These are phyloP conservation scores for Tetrapedia diversipes DNA, from an alignment of 2,888 invertebrate species.

Conservation along the genomic window DNA sequence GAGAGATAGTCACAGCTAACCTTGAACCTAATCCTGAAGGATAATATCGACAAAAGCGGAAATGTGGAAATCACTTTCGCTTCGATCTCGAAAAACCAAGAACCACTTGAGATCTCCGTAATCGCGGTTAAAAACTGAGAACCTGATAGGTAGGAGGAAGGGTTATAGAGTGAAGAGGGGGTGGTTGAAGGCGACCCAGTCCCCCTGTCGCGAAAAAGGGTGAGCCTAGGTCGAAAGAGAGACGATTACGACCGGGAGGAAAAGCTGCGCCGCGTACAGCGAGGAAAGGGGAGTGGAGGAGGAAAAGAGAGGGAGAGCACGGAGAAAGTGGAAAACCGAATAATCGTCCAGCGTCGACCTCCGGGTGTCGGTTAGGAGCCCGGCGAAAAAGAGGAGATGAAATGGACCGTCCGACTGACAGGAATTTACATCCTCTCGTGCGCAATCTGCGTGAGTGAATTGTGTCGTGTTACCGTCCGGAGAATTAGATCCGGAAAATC, in stretches of 20 bases:
- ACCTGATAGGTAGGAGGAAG: too few relatives aligned
- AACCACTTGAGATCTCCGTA: conserved; percentile 62
- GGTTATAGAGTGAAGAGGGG: too few relatives aligned
- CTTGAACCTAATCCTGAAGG: too few relatives aligned
- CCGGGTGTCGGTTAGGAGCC: conserved; percentile 74
- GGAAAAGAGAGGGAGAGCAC: conserved; percentile 14
- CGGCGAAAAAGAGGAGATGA: conserved; percentile 76
- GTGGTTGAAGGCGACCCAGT: conserved; percentile 39
- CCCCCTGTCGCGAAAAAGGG: too few relatives aligned
- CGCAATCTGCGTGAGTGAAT: conserved; percentile 83
- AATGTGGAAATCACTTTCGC: conserved; percentile 59
- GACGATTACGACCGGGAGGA: conserved; percentile 24
- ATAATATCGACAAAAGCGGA: conserved; percentile 26
- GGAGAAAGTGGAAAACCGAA: conserved; percentile 78
- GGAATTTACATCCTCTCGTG: conserved; percentile 81
- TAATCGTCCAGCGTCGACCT: conserved; percentile 76
- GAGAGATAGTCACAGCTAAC: too few relatives aligned
- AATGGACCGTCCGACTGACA: conserved; percentile 81
- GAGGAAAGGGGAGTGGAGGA: conserved; percentile 22
- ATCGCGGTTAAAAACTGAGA: conserved; percentile 67
- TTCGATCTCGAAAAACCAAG: conserved; percentile 61
- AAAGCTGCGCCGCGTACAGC: conserved; percentile 38
- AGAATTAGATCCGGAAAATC: conserved; percentile 83
- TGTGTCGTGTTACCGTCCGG: conserved; percentile 82
- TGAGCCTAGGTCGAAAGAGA: neutral